Evolutionary conservation across 2,888 invertebrate species (phyloP).

Genomic region (Leucophora obtusa): DNA sequence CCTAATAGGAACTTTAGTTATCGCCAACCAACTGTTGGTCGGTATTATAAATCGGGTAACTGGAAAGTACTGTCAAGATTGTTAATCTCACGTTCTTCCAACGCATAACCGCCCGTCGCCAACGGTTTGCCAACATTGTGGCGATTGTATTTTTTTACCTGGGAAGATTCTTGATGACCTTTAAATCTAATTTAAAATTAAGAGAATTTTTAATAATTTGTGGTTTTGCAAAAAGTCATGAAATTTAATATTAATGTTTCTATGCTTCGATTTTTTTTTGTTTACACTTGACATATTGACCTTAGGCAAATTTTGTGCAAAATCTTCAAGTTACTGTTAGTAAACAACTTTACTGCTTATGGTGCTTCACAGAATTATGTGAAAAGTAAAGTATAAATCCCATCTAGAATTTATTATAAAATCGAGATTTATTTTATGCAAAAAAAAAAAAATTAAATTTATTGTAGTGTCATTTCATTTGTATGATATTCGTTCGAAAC

Average conservation of each 20-base stretch:
- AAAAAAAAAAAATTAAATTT: constrained; percentile 49
- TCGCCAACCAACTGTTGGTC: too few relatives aligned
- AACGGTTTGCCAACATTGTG: too few relatives aligned
- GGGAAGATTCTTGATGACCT: too few relatives aligned
- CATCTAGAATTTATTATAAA: constrained; percentile 49
- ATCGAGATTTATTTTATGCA: constrained; percentile 59
- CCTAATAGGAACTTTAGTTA: too few relatives aligned
- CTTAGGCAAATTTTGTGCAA: constrained; percentile 19
- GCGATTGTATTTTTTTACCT: too few relatives aligned
- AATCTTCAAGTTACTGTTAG: constrained; percentile 8
- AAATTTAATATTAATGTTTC: constrained; percentile 13
- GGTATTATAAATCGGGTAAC: too few relatives aligned
- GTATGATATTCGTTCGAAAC: constrained; percentile 48
- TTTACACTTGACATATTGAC: constrained; percentile 51
- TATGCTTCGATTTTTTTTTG: not conserved
- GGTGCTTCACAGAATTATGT: not conserved
- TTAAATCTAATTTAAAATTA: too few relatives aligned
- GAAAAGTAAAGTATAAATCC: constrained; percentile 5
- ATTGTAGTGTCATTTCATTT: constrained; percentile 60
- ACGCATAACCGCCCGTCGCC: too few relatives aligned
- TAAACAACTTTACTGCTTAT: not conserved
- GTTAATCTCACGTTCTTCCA: too few relatives aligned
- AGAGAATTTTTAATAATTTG: too few relatives aligned
- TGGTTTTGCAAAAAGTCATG: too few relatives aligned
- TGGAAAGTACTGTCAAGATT: too few relatives aligned